Base-by-base conservation (phyloP, 1,140 invertebrate genomes). In the Grapholita molesta region DNA sequence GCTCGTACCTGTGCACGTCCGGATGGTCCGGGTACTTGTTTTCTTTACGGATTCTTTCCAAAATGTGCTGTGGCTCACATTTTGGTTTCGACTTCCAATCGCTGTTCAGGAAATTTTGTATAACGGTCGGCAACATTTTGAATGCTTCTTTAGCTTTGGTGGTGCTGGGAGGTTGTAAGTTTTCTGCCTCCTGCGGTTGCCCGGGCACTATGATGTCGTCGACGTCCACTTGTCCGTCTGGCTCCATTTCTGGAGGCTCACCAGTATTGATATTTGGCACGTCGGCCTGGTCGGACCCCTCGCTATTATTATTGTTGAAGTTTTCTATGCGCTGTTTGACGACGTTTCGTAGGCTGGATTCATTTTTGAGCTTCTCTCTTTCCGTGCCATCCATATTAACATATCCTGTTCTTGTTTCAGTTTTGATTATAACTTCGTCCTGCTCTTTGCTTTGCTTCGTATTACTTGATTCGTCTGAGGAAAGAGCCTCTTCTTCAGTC, bases 31-130 rank as follows among this genome's bases (percentile, higher is more conserved):
- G 92, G 81, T 94, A 94, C 64, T 91, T 82, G 74, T 94, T 93
- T 61, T 93, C 92, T 72, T 84, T 93, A 9, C 94, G 88, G 72
- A 95, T 93, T 71, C 93, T 92, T 75, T 94, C 93, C 21, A 95
- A 82, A 83, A 95, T 83, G 23, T 91, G 83, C 72, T 95, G 93
- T 7, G 94, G 94, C 77, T 94, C 94, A 75, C 94, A 94, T 75
- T 87, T 90, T 0, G 82, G 74, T 76, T 91, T 92, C 0, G 75
- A 69, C 66, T 85, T 88, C 81, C 88, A 88, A 61, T 91, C 89
- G 48, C 73, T 86, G 30, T 75, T 89, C n/a, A 92, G 72, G 64
- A 92, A 90, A 61, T 92, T 90, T 71, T 92, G 92, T 11, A 92
- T 80, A 12, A 92, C 91, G 74, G 88, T 90, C 0, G 92, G 91